Base-by-base conservation (phyloP, 2,797 vertebrate species). In the Mus minutoides region DNA sequence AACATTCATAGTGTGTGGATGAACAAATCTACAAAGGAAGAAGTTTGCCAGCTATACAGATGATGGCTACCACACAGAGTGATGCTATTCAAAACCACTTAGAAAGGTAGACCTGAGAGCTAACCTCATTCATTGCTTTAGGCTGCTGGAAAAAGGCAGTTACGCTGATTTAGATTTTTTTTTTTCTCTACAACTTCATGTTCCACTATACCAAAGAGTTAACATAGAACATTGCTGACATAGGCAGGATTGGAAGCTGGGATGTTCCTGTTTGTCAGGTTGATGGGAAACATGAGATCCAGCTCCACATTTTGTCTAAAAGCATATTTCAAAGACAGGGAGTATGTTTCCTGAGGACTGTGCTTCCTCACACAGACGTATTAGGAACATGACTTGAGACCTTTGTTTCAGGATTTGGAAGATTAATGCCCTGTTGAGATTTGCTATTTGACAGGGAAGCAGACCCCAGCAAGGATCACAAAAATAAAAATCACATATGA, bases 401-500 rank as follows among this genome's bases (percentile, higher is more conserved):
- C 90, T 94, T 58, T 49, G 26, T 92, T 87, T 69, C 92, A 82
- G 90, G 77, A 16, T 10, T 6, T 17, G 24, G 19, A 86, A 94
- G 73, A 95, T 96, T 58, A 95, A 96, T 93, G 73, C 89, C 87
- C 92, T n/a, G 2, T 92, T 69, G 60, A 71, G 84, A 96, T 5
- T 90, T 86, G 49, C 80, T 80, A 64, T 54, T 24, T 88, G 79
- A 92, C 49, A 69, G 92, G 92, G 77, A 85, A 78, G 22, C 46
- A 64, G 62, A 83, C 17, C 62, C n/a, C 92, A 67, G 60, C 34
- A 87, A 31, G 88, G 62, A 78, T 31, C 62, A 58, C 82, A 54
- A 83, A 90, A 95, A 90, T 94, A 95, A 86, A 96, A 96, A 88
- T 96, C 78, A 95, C 92, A 83, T 71, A 91, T 14, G 92, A 94